Conservation (phyloP, 2,888 invertebrate genomes). For the Lasius fuliginosus region DNA sequence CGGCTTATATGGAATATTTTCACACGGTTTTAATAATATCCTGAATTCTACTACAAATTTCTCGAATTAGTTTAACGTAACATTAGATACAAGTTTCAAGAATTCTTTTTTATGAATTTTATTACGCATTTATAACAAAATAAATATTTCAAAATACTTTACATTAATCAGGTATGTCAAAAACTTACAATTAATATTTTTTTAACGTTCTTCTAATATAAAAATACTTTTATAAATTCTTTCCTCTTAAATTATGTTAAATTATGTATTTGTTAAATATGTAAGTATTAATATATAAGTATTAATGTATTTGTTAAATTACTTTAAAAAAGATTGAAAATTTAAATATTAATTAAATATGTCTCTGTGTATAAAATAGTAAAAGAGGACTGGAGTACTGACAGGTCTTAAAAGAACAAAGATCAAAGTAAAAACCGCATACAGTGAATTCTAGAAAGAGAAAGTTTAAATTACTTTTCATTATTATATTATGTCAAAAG, state of each 20-base stretch:
- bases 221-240: background rate
- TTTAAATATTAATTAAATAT: constrained; percentile 19
- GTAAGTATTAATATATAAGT: background rate
- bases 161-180: background rate
- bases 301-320: background rate
- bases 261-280: background rate
- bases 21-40: background rate
- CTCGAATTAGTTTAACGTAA: background rate
- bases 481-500: background rate
- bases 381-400: background rate
- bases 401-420: background rate
- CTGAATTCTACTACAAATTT: background rate
- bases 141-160: background rate
- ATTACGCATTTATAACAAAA: background rate
- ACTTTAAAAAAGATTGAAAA: background rate
- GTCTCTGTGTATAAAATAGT: background rate
- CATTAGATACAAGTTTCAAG: background rate
- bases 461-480: background rate
- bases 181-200: background rate
- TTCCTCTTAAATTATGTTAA: background rate
- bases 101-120: background rate
- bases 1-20: background rate
- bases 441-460: background rate
- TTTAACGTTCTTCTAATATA: background rate
- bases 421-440: background rate